Base-by-base conservation (phyloP, 1,140 invertebrate genomes). In the Riptortus pedestris region DNA sequence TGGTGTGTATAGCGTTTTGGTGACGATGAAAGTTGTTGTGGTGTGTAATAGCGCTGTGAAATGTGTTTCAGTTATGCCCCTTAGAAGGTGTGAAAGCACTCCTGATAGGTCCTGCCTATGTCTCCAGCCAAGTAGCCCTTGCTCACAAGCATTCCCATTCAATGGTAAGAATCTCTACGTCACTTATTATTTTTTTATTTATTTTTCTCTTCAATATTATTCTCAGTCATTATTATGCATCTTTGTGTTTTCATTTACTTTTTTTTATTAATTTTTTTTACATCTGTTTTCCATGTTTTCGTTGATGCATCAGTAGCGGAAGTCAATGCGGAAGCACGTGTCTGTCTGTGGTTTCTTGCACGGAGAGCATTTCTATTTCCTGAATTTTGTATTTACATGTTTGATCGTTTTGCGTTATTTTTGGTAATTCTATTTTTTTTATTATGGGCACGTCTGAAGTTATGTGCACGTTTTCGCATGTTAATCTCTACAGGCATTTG, bases 61-160 rank as follows among this genome's bases (percentile, higher is more conserved):
- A n/a, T n/a, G n/a, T 60, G 60, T 63, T 66, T 61, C 61, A 66
- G 65, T 58, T 66, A 33, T 60, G 65, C 52, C 65, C 65, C 31
- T 29, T 64, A 60, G 62, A 66, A 27, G 65, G 65, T 62, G 65
- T 66, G 26, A 66, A 61, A 61, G 65, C 65, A 45, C 63, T 66
- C 52, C 62, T 66, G 51, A 66, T 66, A 63, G 65, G 65, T 22
- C 62, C 65, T 26, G 65, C 65, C 55, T 64, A 60, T 33, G 62
- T 66, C 29, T 64, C 65, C 12, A 60, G 61, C 45, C 65, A 64
- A 52, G 62, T 66, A 38, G 65, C 65, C 45, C 33, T 63, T 20
- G 64, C 58, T 48, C 38, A 59, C 31, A 61, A 65, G 61, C 38
- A 61, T 61, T 65, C 64, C 33, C 58, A 48, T 26, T n/a, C 43